phyloP scores from a whole-genome alignment of 2,888 invertebrate species.

The Germaria angustata region DNA sequence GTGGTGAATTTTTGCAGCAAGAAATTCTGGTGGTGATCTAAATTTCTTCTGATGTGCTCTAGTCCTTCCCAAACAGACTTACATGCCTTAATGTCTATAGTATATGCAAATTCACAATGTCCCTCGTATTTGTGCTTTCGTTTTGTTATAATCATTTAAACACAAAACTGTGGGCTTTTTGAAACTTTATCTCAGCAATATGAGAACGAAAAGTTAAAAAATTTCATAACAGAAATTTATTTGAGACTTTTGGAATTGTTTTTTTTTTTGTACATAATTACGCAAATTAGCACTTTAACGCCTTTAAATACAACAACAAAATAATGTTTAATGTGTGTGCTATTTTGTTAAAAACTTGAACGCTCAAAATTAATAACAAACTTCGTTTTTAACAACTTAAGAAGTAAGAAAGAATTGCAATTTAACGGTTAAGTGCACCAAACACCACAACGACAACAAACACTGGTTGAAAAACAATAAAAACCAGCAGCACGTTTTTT shows the following conservation, averaged over 20 bases:
- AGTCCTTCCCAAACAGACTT: no score
- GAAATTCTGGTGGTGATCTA: no score
- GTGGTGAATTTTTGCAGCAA: no score
- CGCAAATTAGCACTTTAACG: neutral
- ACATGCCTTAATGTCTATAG: no score
- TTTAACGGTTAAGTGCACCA: conserved; percentile 58
- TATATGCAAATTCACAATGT: no score
- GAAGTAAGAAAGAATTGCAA: conserved; percentile 23
- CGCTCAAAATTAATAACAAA: neutral
- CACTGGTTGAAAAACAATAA: conserved; percentile 18
- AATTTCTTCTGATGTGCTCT: no score
- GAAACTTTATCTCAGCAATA: no score
- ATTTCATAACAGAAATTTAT: neutral
- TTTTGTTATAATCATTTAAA: no score
- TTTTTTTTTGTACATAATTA: neutral
- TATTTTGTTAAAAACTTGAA: neutral
- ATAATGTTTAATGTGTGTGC: no score
- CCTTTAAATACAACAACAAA: no score
- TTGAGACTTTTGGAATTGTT: neutral
- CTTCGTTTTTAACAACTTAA: neutral
- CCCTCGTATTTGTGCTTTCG: no score
- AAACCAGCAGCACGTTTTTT: neutral
- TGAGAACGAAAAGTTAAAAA: neutral
- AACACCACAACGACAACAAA: conserved; percentile 23
- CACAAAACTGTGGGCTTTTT: no score